A percentile compares a stretch with the other conserved stretches of the same genome.
phyloP scores from a whole-genome alignment of 2,113 vertebrate species.

The Sclerurus mexicanus region DNA sequence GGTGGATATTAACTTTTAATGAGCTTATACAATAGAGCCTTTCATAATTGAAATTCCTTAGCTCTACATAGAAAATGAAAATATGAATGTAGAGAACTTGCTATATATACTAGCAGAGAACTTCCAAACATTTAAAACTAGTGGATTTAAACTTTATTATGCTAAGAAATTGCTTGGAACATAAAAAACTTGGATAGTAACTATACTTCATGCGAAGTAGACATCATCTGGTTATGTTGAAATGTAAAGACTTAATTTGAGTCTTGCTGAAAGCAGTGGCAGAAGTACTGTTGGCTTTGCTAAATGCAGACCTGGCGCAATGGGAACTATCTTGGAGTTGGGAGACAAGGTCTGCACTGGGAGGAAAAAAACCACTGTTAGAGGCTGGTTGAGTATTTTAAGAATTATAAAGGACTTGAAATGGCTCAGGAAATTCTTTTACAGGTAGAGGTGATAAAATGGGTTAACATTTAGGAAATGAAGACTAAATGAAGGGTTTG shows the following conservation, averaged over 20 bases:
- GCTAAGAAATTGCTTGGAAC: not conserved
- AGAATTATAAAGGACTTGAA: not conserved
- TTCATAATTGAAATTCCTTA: not conserved
- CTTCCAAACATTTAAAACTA: not conserved
- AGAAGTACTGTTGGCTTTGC: accelerated
- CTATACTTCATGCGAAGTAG: not conserved
- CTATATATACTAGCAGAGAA: not conserved
- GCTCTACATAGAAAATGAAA: not conserved
- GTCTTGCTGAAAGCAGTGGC: not conserved
- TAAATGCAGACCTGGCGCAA: not conserved
- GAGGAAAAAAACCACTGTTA: not conserved
- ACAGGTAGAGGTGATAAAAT: not conserved
- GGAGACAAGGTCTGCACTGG: not conserved
- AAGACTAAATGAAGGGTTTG: not conserved
- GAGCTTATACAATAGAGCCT: not conserved
- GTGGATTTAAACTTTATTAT: not conserved
- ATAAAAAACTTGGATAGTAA: not conserved
- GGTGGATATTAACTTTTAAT: not conserved
- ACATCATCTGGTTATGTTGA: not conserved
- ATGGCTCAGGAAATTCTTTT: not conserved
- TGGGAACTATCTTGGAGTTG: not conserved
- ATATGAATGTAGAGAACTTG: not conserved
- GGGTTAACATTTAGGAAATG: not conserved
- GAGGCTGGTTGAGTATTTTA: not conserved
- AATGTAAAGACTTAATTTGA: not conserved